Base-by-base conservation (phyloP, 2,888 invertebrate genomes). In the Pinctada fucata region DNA sequence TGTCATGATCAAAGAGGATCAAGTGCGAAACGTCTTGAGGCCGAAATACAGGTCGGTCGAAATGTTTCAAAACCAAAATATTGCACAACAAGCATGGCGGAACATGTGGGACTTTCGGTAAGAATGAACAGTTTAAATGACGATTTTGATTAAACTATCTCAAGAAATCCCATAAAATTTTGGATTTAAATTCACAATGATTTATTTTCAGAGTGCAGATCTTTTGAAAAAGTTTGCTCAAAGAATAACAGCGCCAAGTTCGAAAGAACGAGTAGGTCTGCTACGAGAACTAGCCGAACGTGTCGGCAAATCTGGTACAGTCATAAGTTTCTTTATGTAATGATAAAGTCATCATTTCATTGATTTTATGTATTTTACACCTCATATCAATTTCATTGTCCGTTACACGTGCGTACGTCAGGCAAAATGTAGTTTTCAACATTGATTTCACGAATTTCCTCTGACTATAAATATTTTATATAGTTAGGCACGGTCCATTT, bases 21-120 rank as follows among this genome's bases (percentile, higher is more conserved):
- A 31, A 31, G 31, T 1, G 31, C 31, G 31, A 31, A 31, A 31
- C 31, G 31, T 31, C 31, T 31, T 31, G 31, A 31, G 31, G 31
- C 1, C 31, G 31, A 31, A 31, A 31, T 31, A 31, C 31, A 1
- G 31, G 31, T 31, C 31, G 31, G 31, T 31, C 31, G 31, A 31
- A 31, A 0, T 31, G 31, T 31, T 31, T 31, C 31, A 31, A 31
- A 31, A 31, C 31, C 31, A 3, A 45, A 16, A 72, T 66, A 86
- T 89, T 89, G 88, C 89, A 89, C 88, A 86, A 89, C 87, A 85
- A 88, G 84, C 85, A 88, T 88, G 88, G 88, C 88, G 87, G 89
- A 86, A 82, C 84, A 85, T 85, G 87, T 83, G 84, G 83, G 83
- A 78, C 76, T 82, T 78, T 85, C 86, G 82, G 87, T 86, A 83